These are phyloP conservation scores for Aphidoletes aphidimyza DNA, from an alignment of 2,888 invertebrate genomes.

Conservation along the genomic window DNA sequence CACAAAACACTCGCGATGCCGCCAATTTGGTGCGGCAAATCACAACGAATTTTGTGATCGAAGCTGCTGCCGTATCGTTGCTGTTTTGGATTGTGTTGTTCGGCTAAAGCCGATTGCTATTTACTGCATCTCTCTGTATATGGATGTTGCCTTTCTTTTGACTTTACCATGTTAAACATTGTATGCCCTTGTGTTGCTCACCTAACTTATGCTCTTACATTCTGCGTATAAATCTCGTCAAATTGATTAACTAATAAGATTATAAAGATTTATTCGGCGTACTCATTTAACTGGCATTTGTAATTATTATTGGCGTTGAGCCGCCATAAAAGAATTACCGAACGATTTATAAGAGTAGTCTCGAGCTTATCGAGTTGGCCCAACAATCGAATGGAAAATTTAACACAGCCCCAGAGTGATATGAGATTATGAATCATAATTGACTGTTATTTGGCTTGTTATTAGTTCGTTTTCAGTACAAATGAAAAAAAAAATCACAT, in stretches of 20 bases:
- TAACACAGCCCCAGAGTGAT: too few species aligned
- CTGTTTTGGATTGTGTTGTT: background rate
- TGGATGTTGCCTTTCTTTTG: background rate
- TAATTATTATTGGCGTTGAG: background rate
- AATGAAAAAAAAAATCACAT: too few species aligned
- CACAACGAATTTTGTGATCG: background rate
- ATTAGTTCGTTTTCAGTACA: too few species aligned
- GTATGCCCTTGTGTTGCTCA: background rate
- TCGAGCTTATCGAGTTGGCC: background rate
- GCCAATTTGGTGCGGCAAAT: slow-evolving; percentile 24
- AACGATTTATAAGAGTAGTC: background rate
- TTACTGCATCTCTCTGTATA: too few species aligned
- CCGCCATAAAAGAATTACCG: too few species aligned
- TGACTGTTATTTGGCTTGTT: too few species aligned
- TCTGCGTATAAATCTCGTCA: background rate
- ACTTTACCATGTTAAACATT: background rate
- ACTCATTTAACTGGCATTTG: background rate
- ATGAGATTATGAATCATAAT: too few species aligned
- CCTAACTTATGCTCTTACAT: background rate
- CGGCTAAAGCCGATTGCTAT: too few species aligned
- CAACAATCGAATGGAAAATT: too few species aligned
- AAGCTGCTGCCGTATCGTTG: too few species aligned
- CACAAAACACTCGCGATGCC: background rate
- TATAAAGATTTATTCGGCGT: background rate
- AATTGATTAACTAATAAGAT: slow-evolving; percentile 36